Evolutionary conservation across 2,888 invertebrate genomes (phyloP).

Genomic region (Volucella zonaria): DNA sequence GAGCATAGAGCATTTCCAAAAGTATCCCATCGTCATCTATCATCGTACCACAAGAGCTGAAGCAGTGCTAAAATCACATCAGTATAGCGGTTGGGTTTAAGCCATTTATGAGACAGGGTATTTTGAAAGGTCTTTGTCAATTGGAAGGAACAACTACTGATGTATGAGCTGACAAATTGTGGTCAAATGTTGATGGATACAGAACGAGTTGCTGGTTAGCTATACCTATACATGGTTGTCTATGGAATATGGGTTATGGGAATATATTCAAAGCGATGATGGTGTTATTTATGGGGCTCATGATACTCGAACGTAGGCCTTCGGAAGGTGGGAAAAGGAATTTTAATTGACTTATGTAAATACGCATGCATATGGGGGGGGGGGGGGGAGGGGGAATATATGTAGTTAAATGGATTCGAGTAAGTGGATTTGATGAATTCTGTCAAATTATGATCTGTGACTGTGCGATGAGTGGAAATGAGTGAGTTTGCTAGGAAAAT

Average conservation of each 20-base stretch:
- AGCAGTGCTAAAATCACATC: slow-evolving; percentile 70
- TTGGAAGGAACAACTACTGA: slow-evolving; percentile 67
- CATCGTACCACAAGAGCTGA: slow-evolving; percentile 63
- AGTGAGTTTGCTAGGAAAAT: too few relatives aligned
- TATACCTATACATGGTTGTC: too few relatives aligned
- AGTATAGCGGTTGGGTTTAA: slow-evolving; percentile 67
- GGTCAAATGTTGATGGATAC: slow-evolving; percentile 69
- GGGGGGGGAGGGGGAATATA: background rate
- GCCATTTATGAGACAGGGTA: slow-evolving; percentile 73
- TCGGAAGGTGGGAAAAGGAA: slow-evolving; percentile 6
- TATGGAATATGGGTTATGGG: background rate
- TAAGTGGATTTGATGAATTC: slow-evolving; percentile 1
- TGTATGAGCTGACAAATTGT: slow-evolving; percentile 73
- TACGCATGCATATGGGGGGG: background rate
- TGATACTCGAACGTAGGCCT: slow-evolving; percentile 1
- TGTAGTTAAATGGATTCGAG: slow-evolving; percentile 16
- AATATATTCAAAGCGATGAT: slow-evolving; percentile 35
- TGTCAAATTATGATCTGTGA: slow-evolving; percentile 6
- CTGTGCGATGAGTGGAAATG: too few relatives aligned
- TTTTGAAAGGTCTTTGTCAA: slow-evolving; percentile 70
- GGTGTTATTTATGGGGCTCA: slow-evolving; percentile 37
- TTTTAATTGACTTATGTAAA: slow-evolving; percentile 52
- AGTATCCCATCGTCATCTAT: slow-evolving; percentile 61
- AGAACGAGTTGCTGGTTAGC: background rate
- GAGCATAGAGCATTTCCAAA: slow-evolving; percentile 13